A percentile compares a stretch with the other conserved stretches of the same genome.
Evolutionary conservation across 2,888 invertebrate genomes (phyloP).

Genomic region (Phytoseiulus persimilis): DNA sequence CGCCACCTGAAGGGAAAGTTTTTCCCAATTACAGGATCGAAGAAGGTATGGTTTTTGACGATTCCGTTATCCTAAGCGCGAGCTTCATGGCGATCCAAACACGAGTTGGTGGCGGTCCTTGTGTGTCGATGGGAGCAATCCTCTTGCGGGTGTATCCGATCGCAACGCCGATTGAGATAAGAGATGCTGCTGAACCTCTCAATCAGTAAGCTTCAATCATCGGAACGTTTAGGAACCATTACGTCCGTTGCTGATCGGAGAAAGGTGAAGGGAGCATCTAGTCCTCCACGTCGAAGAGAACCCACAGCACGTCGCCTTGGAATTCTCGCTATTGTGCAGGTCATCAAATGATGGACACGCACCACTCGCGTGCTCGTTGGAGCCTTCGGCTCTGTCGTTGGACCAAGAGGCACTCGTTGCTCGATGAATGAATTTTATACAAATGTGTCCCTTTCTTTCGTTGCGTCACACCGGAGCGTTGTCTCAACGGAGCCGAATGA

Average conservation of each 20-base stretch:
- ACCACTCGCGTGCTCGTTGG: background rate
- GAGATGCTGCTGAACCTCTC: background rate
- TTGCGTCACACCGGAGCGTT: background rate
- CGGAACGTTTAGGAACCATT: background rate
- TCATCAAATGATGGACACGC: background rate
- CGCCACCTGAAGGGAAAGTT: background rate
- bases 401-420: background rate
- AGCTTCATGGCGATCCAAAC: background rate
- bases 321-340: background rate
- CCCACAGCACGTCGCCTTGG: background rate
- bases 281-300: background rate
- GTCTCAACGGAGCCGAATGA: background rate
- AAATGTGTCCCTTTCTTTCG: background rate
- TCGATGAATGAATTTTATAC: background rate
- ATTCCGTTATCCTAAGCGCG: background rate
- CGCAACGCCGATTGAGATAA: background rate
- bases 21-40: slow-evolving; percentile 36
- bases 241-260: background rate
- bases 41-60: slow-evolving; percentile 15
- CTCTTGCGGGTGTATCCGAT: background rate
- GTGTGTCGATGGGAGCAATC: background rate
- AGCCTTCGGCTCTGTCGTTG: background rate
- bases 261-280: background rate
- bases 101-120: background rate
- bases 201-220: background rate